Base-by-base conservation (phyloP, 2,113 vertebrate genomes). In the Eretmochelys imbricata region DNA sequence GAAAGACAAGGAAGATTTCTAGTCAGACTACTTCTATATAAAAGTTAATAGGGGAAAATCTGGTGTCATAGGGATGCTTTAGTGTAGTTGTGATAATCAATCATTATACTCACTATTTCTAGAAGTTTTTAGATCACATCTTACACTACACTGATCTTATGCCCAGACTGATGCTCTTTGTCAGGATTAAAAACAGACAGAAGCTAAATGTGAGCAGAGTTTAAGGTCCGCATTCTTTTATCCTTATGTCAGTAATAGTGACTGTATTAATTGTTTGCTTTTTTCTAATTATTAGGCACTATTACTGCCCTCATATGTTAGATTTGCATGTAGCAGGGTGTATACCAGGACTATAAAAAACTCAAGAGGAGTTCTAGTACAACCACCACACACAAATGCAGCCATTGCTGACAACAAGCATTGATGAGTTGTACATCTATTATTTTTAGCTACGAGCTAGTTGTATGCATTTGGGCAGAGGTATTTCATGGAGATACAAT, bases 1-100 rank as follows among this genome's bases (percentile, higher is more conserved):
- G 95, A 96, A 96, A 97, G 97, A 29, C 7, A 87, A 91, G 24
- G 85, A 92, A 59, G 20, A 69, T 62, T 59, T 84, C 27, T 59
- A 53, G 51, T 82, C 38, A 90, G 5, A 84, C 8, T 57, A 10
- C 65, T 94, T 14, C 80, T 42, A 53, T 1, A 8, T 12, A 90
- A 87, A 19, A 57, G 2, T 83, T 90, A 89, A 76, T 3, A 91
- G 72, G 8, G 6, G 69, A 19, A 4, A 87, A 85, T 29, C 31
- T 65, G 55, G 80, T 85, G 10, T 2, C 1, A 1, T 19, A 27
- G 1, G 3, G 12, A 80, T 82, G 3, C 79, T 76, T n/a, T 90
- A 81, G 17, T 54, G 76, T 48, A 85, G 14, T 5, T 89, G 19
- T 27, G 6, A 38, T 38, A 20, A 72, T 10, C 38, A n/a, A 72